These are phyloP conservation scores for Elaeidobius kamerunicus DNA, from an alignment of 2,888 invertebrate genomes.

Conservation along the genomic window DNA sequence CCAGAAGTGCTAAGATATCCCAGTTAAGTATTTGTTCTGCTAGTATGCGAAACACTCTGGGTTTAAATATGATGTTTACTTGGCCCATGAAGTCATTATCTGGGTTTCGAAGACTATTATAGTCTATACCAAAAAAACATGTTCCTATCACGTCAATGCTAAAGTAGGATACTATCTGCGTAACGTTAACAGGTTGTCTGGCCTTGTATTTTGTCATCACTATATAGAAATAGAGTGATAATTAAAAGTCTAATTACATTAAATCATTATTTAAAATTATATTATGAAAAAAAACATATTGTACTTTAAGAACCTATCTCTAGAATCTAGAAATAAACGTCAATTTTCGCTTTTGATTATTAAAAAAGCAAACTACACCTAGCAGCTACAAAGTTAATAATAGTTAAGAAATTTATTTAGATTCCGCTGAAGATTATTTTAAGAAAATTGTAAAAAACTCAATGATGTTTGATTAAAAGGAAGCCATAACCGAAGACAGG, in stretches of 20 bases:
- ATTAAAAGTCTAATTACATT: too few species aligned
- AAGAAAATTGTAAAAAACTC: too few species aligned
- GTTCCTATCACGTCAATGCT: constrained; percentile 1
- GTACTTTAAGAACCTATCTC: too few species aligned
- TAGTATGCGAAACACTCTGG: neutral
- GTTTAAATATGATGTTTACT: neutral
- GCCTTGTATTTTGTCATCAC: neutral
- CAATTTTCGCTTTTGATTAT: too few species aligned
- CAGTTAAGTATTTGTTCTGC: neutral
- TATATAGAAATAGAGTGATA: too few species aligned
- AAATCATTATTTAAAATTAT: too few species aligned
- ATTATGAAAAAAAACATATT: too few species aligned
- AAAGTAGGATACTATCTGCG: constrained; percentile 49
- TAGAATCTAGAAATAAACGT: too few species aligned
- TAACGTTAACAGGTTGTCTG: constrained; percentile 20
- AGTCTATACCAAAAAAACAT: constrained; percentile 1
- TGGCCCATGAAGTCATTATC: neutral
- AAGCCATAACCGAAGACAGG: neutral
- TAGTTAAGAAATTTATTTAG: too few species aligned
- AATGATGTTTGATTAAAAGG: neutral
- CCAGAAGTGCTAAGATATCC: neutral
- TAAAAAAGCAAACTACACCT: too few species aligned
- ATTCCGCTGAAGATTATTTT: too few species aligned
- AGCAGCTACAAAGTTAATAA: too few species aligned
- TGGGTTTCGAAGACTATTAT: neutral